Evolutionary conservation across 2,113 vertebrate species (phyloP).

Genomic region (Corythaeola cristata): DNA sequence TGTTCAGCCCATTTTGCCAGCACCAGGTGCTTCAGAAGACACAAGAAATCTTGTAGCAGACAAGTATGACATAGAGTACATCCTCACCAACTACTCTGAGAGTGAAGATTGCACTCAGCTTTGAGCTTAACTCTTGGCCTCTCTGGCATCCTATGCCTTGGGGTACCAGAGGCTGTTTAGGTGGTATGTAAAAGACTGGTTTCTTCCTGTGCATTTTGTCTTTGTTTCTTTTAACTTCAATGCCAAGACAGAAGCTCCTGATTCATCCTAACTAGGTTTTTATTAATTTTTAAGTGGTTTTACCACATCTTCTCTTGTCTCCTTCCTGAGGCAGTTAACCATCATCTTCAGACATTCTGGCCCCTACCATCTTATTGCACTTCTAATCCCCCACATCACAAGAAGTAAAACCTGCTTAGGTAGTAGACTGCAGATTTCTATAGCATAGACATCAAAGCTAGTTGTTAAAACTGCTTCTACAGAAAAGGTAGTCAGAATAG

Average conservation of each 20-base stretch:
- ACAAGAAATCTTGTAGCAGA: not conserved
- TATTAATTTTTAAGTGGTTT: not conserved
- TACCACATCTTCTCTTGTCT: not conserved
- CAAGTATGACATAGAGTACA: not conserved
- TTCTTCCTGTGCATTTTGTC: not conserved
- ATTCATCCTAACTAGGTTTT: not conserved
- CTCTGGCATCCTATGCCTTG: not conserved
- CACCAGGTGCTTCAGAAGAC: not conserved
- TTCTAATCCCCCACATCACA: not conserved
- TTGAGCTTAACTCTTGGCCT: not conserved
- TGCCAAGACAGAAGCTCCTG: not conserved
- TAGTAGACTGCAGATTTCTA: not conserved
- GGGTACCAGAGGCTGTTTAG: not conserved
- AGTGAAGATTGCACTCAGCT: not conserved
- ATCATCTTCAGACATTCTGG: not conserved
- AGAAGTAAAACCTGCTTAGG: not conserved
- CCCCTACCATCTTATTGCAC: not conserved
- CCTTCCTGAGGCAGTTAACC: not conserved
- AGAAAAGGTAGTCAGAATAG: not conserved
- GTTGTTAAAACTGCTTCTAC: not conserved
- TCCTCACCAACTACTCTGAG: not conserved
- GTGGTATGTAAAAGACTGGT: not conserved
- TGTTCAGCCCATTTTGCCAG: not conserved
- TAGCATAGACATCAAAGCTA: not conserved
- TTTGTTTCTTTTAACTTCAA: not conserved